Conservation (phyloP, 1,140 invertebrate genomes). For the Drosophila takahashii region DNA sequence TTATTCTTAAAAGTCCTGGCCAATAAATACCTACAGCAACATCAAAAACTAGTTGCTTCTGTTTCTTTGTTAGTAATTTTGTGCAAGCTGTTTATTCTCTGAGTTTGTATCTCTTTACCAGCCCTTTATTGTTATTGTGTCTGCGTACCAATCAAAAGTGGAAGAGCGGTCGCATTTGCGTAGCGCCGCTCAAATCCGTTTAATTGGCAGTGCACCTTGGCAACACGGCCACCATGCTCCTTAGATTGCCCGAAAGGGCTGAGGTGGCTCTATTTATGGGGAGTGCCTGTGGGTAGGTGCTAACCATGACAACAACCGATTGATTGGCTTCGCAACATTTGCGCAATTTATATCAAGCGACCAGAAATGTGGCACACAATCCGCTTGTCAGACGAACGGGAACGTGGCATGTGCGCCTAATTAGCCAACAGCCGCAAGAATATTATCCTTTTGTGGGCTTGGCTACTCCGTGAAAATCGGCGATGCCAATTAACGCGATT, state of each 20-base stretch:
- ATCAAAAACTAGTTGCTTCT: background rate
- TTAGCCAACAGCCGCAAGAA: constrained; percentile 55
- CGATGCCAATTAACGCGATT: constrained; percentile 66
- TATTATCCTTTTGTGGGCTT: constrained; percentile 60
- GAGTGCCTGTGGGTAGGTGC: constrained; percentile 31
- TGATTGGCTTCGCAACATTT: constrained; percentile 52
- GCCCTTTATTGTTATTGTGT: background rate
- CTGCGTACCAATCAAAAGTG: constrained; percentile 18
- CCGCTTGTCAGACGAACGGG: constrained; percentile 49
- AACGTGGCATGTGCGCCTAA: constrained; percentile 52
- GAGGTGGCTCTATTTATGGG: background rate
- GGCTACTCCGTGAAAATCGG: constrained; percentile 14
- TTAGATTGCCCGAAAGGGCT: constrained; percentile 4
- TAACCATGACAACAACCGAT: constrained; percentile 52
- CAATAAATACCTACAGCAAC: background rate
- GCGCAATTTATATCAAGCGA: constrained; percentile 62
- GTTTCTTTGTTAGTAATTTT: background rate
- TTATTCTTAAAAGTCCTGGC: too few relatives aligned
- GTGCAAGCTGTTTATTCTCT: background rate
- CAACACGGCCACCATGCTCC: constrained; percentile 8
- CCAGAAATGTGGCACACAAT: constrained; percentile 39
- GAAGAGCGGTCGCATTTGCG: constrained; percentile 34
- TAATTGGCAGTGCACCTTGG: constrained; percentile 49
- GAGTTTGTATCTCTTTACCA: background rate
- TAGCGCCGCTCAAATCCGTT: constrained; percentile 27